These are phyloP conservation scores for Pseudopleuronectes americanus DNA, from an alignment of 2,797 vertebrate species.

Conservation along the genomic window DNA sequence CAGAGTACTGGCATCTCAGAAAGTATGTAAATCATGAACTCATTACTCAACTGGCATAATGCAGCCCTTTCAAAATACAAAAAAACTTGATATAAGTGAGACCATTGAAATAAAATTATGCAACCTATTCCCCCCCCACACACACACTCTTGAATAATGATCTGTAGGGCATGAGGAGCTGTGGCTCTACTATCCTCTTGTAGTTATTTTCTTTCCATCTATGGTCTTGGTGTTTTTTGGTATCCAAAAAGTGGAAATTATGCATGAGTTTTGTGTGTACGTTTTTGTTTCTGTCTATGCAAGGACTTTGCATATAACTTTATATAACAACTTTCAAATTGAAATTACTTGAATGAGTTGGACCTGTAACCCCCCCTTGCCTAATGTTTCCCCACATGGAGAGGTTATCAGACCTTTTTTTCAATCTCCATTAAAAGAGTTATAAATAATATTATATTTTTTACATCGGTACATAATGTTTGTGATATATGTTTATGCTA, in stretches of 20 bases:
- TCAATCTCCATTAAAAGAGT: too few species aligned
- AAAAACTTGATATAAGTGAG: background rate
- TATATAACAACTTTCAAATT: too few species aligned
- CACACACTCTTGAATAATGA: conserved; percentile 53
- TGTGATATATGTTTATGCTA: too few species aligned
- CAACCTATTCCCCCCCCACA: too few species aligned
- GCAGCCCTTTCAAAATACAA: background rate
- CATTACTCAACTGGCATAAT: too few species aligned
- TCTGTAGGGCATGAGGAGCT: conserved; percentile 21
- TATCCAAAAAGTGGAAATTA: background rate
- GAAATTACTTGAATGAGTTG: too few species aligned
- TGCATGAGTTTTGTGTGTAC: background rate
- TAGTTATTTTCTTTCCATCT: conserved; percentile 27
- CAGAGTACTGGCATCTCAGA: background rate
- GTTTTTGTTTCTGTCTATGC: background rate
- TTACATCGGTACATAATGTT: too few species aligned
- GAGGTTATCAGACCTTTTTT: too few species aligned
- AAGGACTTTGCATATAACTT: background rate
- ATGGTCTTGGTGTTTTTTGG: conserved; percentile 11
- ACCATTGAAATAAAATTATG: background rate
- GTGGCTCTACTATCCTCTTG: conserved; percentile 12
- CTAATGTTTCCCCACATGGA: too few species aligned
- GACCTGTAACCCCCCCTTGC: too few species aligned
- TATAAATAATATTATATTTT: too few species aligned
- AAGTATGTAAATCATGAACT: background rate